phyloP scores from a whole-genome alignment of 2,797 vertebrate genomes.

The Falco biarmicus region DNA sequence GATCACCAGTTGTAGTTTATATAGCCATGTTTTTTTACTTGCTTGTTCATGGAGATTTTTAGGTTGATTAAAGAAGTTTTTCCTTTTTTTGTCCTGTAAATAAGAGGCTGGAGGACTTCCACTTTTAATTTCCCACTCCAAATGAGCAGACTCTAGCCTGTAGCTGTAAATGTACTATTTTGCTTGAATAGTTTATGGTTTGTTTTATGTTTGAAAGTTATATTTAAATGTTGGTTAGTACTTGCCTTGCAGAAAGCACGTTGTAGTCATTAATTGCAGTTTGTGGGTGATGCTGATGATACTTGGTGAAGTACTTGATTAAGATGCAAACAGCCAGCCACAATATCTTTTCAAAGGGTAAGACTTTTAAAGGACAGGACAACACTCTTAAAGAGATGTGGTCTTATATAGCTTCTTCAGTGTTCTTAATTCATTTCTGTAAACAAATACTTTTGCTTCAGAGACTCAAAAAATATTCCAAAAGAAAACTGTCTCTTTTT shows the following conservation, averaged over 20 bases:
- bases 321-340: not conserved
- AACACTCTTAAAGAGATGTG: not conserved
- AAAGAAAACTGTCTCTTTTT: not conserved
- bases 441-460: not conserved
- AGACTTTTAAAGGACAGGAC: not conserved
- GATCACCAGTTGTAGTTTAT: not conserved
- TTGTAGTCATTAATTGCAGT: not conserved
- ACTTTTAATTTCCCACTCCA: not conserved
- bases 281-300: not conserved
- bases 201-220: not conserved
- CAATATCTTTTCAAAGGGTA: not conserved
- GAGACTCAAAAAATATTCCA: not conserved
- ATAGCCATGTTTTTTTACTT: not conserved
- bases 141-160: not conserved
- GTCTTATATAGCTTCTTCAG: not conserved
- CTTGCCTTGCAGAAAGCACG: not conserved
- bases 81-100: not conserved
- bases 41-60: not conserved
- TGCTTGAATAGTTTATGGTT: not conserved
- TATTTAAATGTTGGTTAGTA: slow-evolving; percentile 15
- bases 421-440: not conserved
- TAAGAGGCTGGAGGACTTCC: not conserved
- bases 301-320: not conserved
- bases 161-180: not conserved
- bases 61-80: not conserved